These are phyloP conservation scores for Drusus annulatus DNA, from an alignment of 1,140 invertebrate species.

Conservation along the genomic window DNA sequence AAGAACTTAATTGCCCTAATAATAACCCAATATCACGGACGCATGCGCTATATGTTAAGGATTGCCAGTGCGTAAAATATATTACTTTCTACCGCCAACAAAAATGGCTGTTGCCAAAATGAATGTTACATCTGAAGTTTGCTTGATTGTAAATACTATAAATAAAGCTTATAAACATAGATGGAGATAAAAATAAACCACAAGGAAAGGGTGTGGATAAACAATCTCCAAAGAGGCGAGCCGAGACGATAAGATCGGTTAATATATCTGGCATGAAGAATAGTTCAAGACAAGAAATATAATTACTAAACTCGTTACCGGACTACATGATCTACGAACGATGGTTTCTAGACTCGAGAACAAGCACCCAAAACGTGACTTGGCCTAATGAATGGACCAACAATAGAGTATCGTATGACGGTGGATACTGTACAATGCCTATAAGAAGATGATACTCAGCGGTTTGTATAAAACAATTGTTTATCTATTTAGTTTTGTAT, in stretches of 20 bases:
- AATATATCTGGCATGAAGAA: neutral
- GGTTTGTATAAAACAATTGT: neutral
- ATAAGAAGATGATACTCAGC: neutral
- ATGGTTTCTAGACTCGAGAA: neutral
- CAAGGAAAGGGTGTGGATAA: neutral
- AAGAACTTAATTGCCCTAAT: too few species aligned
- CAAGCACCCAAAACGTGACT: constrained; percentile 17
- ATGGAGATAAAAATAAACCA: too few species aligned
- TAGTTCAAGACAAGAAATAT: neutral
- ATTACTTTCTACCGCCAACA: too few species aligned
- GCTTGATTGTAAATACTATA: neutral
- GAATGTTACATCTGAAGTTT: neutral
- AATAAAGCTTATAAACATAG: neutral
- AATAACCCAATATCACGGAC: too few species aligned
- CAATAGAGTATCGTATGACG: constrained; percentile 1
- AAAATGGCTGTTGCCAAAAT: too few species aligned
- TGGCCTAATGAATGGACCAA: neutral
- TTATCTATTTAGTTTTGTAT: neutral
- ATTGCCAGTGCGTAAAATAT: too few species aligned
- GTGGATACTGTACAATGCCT: neutral
- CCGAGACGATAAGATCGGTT: neutral
- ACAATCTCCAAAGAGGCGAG: neutral
- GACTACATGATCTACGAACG: neutral
- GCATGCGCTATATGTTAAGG: too few species aligned
- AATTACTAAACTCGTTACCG: constrained; percentile 15